Percentiles rank a stretch among this genome's conserved stretches.
These are phyloP conservation scores for Desoria tigrina DNA, from an alignment of 2,888 invertebrate species.

Conservation along the genomic window DNA sequence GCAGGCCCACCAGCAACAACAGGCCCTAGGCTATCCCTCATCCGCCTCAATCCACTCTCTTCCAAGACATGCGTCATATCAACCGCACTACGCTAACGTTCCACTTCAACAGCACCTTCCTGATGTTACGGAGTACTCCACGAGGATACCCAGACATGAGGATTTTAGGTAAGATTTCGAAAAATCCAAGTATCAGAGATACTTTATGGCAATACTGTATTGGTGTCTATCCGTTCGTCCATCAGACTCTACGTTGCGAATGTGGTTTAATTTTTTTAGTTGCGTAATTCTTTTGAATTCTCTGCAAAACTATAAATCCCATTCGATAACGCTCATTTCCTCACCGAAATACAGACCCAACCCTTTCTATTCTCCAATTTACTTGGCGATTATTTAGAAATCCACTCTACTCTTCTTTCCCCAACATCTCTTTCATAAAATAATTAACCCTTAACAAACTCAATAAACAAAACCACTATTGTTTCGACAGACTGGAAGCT, in stretches of 20 bases:
- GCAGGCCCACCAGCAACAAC: slow-evolving; percentile 62
- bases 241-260: too few relatives aligned
- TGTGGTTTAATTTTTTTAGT: too few relatives aligned
- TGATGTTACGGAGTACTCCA: slow-evolving; percentile 51
- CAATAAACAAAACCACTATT: too few relatives aligned
- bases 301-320: too few relatives aligned
- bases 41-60: slow-evolving; percentile 51
- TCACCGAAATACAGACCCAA: too few relatives aligned
- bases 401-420: not conserved
- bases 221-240: too few relatives aligned
- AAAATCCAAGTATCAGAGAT: not conserved
- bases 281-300: too few relatives aligned
- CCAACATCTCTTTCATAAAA: too few relatives aligned
- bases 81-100: slow-evolving; percentile 50
- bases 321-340: too few relatives aligned
- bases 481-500: slow-evolving; percentile 43
- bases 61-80: slow-evolving; percentile 52
- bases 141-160: slow-evolving; percentile 47
- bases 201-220: not conserved
- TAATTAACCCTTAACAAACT: too few relatives aligned
- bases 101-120: slow-evolving; percentile 50
- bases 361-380: too few relatives aligned
- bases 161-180: slow-evolving; percentile 51
- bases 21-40: slow-evolving; percentile 24
- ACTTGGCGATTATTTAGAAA: too few relatives aligned